phyloP scores from a whole-genome alignment of 2,797 vertebrate genomes.

The Aplochiton taeniatus region DNA sequence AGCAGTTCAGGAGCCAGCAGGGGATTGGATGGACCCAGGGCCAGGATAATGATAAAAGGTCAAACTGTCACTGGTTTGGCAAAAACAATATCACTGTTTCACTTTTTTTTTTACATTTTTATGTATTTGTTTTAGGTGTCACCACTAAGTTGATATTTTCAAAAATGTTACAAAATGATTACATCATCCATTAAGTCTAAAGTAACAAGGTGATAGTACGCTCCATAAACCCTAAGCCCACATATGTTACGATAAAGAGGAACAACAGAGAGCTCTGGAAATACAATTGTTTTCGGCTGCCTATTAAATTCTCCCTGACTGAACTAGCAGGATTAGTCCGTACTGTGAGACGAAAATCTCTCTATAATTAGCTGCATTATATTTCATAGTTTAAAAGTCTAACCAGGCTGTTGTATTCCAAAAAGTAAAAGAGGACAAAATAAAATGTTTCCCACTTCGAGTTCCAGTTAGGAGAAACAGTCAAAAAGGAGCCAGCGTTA shows the following conservation, averaged over 20 bases:
- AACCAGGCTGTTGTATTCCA: constrained; percentile 33
- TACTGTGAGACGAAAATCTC: constrained; percentile 17
- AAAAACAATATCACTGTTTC: constrained; percentile 47
- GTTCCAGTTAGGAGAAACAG: constrained; percentile 43
- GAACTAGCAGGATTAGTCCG: constrained; percentile 31
- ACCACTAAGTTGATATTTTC: too few relatives aligned
- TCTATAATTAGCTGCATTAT: constrained; percentile 28
- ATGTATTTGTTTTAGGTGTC: too few relatives aligned
- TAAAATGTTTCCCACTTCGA: constrained; percentile 41
- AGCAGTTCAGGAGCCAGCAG: constrained; percentile 50
- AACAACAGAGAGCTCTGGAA: neutral
- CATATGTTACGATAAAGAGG: neutral
- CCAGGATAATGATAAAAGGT: constrained; percentile 28
- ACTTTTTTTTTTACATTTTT: constrained; percentile 39
- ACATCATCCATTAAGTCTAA: neutral
- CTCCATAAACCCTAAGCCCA: constrained; percentile 20
- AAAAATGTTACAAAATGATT: too few relatives aligned
- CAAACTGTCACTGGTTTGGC: constrained; percentile 15
- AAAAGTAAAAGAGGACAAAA: constrained; percentile 48
- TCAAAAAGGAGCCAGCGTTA: constrained; percentile 63
- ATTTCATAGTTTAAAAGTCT: constrained; percentile 13
- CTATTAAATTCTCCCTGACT: constrained; percentile 14
- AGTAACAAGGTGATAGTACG: constrained; percentile 21
- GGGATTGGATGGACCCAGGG: constrained; percentile 57
- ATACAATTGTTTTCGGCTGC: constrained; percentile 7